Evolutionary conservation across 2,888 invertebrate genomes (phyloP).

Genomic region (Lithophane socia): DNA sequence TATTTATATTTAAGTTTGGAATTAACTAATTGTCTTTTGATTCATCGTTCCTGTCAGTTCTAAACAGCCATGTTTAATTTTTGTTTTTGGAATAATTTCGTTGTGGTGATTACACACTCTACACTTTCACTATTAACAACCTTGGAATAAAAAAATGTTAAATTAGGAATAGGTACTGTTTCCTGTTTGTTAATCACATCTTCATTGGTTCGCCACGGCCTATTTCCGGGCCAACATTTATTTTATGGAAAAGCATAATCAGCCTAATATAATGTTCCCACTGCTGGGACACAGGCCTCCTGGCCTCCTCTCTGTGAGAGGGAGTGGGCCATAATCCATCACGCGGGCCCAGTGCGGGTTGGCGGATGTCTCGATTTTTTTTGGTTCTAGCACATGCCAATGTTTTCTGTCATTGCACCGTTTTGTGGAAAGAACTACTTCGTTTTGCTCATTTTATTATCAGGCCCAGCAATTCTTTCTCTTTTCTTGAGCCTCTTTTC

Average conservation of each 20-base stretch:
- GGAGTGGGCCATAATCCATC: neutral
- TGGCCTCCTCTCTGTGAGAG: neutral
- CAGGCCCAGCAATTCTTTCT: neutral
- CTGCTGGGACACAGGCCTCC: no score
- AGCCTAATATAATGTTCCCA: no score
- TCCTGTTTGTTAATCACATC: neutral
- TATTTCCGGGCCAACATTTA: neutral
- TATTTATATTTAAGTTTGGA: constrained; percentile 52
- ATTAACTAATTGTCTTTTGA: constrained; percentile 58
- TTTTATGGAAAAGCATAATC: no score
- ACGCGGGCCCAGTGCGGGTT: neutral
- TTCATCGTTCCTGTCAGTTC: constrained; percentile 47
- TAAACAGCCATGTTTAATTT: constrained; percentile 36
- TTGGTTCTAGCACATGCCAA: neutral
- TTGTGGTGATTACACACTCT: neutral
- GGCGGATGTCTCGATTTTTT: neutral
- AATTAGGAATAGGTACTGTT: neutral
- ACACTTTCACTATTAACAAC: constrained; percentile 37
- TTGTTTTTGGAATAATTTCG: constrained; percentile 33
- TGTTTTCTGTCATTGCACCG: no score
- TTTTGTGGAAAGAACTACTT: no score
- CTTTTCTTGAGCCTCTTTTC: constrained; percentile 2
- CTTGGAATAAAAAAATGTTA: neutral
- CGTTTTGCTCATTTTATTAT: neutral
- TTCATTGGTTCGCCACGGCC: neutral